Evolutionary conservation across 2,113 vertebrate genomes (phyloP).

Genomic region (Leucosticte australis): DNA sequence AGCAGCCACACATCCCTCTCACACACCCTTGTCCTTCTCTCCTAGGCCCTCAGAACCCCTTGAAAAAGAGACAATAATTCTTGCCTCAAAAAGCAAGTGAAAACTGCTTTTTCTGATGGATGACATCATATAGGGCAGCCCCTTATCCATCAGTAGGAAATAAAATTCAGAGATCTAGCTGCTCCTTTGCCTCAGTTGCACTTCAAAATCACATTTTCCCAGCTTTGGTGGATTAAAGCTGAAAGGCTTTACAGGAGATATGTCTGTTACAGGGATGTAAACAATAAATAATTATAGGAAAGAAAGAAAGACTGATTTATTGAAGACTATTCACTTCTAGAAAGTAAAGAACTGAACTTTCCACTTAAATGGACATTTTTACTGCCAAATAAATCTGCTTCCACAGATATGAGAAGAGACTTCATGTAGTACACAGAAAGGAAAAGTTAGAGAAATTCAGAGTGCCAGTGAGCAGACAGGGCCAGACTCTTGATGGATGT

Average conservation of each 20-base stretch:
- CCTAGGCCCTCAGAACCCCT: neutral
- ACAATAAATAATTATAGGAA: constrained; percentile 53
- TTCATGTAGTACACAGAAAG: neutral
- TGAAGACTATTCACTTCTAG: neutral
- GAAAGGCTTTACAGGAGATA: constrained; percentile 2
- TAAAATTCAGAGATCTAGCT: neutral
- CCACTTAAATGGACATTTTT: constrained; percentile 40
- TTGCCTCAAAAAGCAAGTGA: neutral
- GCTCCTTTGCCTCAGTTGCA: neutral
- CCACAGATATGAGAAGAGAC: constrained; percentile 9
- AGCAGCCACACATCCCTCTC: neutral
- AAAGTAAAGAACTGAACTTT: constrained; percentile 28
- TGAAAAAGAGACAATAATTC: neutral
- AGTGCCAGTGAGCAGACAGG: neutral
- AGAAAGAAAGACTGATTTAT: constrained; percentile 44
- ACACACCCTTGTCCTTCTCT: neutral
- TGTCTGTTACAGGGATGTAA: constrained; percentile 27
- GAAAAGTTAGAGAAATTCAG: neutral
- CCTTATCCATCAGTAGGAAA: neutral
- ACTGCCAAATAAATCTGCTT: constrained; percentile 54
- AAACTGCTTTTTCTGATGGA: neutral
- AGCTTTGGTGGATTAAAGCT: neutral
- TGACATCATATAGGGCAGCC: neutral
- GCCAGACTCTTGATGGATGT: neutral
- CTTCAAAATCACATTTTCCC: neutral